Evolutionary conservation across 2,888 invertebrate species (phyloP), one percentile per base, ranked within the genome.

Genomic region (Tetanocera ferruginea): DNA sequence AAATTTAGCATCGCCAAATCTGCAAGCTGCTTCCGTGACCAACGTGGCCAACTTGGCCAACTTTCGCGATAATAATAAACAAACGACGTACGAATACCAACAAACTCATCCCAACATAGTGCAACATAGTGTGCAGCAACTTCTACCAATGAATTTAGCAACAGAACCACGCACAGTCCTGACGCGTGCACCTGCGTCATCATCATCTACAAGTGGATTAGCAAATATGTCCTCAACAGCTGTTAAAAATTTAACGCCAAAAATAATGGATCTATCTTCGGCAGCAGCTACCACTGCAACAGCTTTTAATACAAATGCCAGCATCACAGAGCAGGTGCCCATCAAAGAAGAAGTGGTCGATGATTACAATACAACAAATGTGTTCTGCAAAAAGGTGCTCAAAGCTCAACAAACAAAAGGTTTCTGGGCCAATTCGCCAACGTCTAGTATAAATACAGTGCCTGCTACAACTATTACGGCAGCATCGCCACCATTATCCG

Each of bases 381-480:
- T 90, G 78, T 87, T 88, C 74, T 90, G 90, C 80, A 90, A 90
- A 67, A 90, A 90, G 79, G 90, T 90, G 8, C 84, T 88, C 1
- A 89, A 89, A 79, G 90, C 90, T 8, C 90, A 90, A 76, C 88
- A 90, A 80, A 86, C 89, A 4, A 90, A 90, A 83, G 89, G 90
- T 28, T 86, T 89, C 73, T 88, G 88, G 87, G 82, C 83, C 4
- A 87, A 87, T 80, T 87, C 88, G 1, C 86, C 88, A 11, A 86
- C 83, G 52, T 75, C 78, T 34, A 79, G 76, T 73, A 57, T 78
- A 67, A 28, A 80, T 78, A 37, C 80, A 6, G 83, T 86, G 19
- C 87, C 87, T 8, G 82, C 83, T 5, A 87, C 87, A 34, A 87
- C 86, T 37, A 87, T 87, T 57, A 87, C 85, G 9, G 83, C 86